A percentile compares a stretch with the other conserved stretches of the same genome.
Conservation (phyloP, 2,113 vertebrate genomes). For the human region DNA sequence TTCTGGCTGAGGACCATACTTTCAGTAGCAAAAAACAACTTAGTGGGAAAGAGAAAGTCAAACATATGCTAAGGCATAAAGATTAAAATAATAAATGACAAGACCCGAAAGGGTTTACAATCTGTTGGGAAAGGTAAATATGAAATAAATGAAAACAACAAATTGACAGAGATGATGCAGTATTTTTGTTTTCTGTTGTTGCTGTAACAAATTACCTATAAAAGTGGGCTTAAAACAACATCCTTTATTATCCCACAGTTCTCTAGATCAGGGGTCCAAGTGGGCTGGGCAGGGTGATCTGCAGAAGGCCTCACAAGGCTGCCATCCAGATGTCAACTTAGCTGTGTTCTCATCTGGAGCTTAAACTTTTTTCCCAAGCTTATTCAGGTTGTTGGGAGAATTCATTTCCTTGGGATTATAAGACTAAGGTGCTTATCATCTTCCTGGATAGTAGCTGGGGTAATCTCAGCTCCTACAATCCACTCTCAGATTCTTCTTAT, state of each 20-base stretch:
- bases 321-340: not conserved
- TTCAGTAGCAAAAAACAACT: not conserved
- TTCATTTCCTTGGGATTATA: not conserved
- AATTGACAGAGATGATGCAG: not conserved
- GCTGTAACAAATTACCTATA: not conserved
- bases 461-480: not conserved
- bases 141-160: not conserved
- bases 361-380: not conserved
- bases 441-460: not conserved
- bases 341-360: not conserved
- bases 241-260: not conserved
- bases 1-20: not conserved
- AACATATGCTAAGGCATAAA: not conserved
- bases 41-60: not conserved
- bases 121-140: not conserved
- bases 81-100: not conserved
- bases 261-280: not conserved
- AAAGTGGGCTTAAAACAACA: not conserved
- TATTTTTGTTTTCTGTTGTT: not conserved
- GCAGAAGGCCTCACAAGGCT: not conserved
- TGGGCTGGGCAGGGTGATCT: not conserved
- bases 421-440: not conserved
- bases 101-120: not conserved
- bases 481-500: not conserved
- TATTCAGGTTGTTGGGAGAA: not conserved